A percentile compares a stretch with the other conserved stretches of the same genome.
These are phyloP conservation scores for Diglossa cyanea DNA, from an alignment of 2,797 vertebrate genomes.

Conservation along the genomic window DNA sequence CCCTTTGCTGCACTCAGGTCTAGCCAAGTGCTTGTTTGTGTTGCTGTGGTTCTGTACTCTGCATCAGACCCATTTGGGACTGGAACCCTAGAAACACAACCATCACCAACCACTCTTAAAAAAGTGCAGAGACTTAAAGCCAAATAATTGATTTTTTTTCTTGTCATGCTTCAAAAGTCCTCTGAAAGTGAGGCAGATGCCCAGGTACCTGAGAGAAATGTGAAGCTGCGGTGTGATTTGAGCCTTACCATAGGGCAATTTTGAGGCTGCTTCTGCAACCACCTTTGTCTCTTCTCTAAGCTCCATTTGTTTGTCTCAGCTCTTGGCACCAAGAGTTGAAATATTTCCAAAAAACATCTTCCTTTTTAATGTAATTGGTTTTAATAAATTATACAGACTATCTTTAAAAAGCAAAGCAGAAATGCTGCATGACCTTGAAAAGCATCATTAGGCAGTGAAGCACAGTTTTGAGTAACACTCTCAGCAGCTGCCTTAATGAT, in stretches of 20 bases:
- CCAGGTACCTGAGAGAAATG: not conserved
- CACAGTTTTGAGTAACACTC: not conserved
- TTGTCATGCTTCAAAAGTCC: not conserved
- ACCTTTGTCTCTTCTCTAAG: not conserved
- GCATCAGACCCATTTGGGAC: not conserved
- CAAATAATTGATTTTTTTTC: not conserved
- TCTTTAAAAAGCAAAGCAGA: not conserved
- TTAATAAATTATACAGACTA: not conserved
- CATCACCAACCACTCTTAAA: not conserved
- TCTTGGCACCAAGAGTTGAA: not conserved
- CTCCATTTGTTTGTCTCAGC: not conserved
- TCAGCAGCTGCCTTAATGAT: not conserved
- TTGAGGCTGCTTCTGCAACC: not conserved
- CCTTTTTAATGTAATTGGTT: not conserved
- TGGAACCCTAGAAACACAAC: not conserved
- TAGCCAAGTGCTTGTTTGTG: not conserved
- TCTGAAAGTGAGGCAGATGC: not conserved
- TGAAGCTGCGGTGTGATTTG: not conserved
- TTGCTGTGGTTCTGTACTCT: not conserved
- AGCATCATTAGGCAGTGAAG: not conserved
- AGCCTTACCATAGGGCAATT: not conserved
- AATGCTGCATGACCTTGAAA: not conserved
- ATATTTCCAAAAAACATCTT: not conserved
- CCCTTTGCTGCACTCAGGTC: not conserved
- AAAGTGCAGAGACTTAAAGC: not conserved